These are phyloP conservation scores for Zapus hudsonius DNA, from an alignment of 2,113 vertebrate genomes.

Conservation along the genomic window DNA sequence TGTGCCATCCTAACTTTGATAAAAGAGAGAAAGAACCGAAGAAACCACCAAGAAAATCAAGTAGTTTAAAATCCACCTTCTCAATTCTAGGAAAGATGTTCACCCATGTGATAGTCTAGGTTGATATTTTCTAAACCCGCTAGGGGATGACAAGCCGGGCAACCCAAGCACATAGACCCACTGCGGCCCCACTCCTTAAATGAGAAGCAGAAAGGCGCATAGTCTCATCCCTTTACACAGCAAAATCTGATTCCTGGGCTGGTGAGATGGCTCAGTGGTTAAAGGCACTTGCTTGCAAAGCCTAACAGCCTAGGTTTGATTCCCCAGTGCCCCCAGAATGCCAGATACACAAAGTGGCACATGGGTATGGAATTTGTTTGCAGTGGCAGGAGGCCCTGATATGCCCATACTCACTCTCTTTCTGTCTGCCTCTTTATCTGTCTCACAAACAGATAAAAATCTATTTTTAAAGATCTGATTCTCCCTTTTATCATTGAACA, in stretches of 20 bases:
- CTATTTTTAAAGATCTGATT: no score
- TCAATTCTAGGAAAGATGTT: background rate
- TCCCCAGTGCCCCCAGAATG: no score
- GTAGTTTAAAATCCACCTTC: constrained; percentile 3
- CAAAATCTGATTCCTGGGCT: background rate
- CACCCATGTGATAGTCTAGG: background rate
- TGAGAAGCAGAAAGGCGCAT: background rate
- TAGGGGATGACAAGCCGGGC: background rate
- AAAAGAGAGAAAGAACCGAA: background rate
- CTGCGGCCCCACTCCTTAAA: background rate
- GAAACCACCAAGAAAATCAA: background rate
- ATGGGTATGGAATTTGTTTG: no score
- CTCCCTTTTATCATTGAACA: no score
- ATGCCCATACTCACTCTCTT: no score
- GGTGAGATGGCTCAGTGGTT: no score
- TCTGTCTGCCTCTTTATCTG: no score
- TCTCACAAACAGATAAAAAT: no score
- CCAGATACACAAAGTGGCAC: no score
- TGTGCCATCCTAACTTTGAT: background rate
- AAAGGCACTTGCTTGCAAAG: no score
- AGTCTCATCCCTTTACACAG: background rate
- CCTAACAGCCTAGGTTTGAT: no score
- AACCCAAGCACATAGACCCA: background rate
- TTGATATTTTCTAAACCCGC: background rate
- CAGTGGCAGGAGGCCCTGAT: no score